A percentile compares a stretch with the other conserved stretches of the same genome.
phyloP scores from a whole-genome alignment of 2,888 invertebrate genomes.

The Frankliniella fusca region DNA sequence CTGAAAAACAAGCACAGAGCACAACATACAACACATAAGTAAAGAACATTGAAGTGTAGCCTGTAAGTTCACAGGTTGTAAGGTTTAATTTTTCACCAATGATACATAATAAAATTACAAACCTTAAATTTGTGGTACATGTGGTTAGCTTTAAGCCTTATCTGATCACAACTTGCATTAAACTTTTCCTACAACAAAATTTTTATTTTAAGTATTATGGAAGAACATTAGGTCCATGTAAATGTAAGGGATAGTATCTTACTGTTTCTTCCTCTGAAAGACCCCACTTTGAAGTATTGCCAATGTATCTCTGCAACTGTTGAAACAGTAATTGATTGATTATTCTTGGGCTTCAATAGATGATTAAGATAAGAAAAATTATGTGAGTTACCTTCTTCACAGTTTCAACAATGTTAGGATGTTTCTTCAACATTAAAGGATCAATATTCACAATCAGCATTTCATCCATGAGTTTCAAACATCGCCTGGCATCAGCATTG shows the following conservation, averaged over 20 bases:
- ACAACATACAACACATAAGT: background rate
- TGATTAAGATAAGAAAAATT: background rate
- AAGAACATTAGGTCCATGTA: background rate
- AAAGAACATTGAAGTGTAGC: no score
- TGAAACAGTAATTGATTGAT: slow-evolving; percentile 36
- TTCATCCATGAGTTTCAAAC: slow-evolving; percentile 65
- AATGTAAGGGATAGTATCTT: slow-evolving; percentile 34
- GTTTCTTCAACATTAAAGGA: slow-evolving; percentile 73
- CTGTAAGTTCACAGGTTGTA: no score
- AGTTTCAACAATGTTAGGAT: slow-evolving; percentile 73
- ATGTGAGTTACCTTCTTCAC: slow-evolving; percentile 56
- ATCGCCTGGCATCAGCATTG: slow-evolving; percentile 67
- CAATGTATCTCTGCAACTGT: slow-evolving; percentile 68
- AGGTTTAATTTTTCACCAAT: background rate
- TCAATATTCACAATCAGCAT: slow-evolving; percentile 58
- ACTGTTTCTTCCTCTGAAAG: slow-evolving; percentile 56
- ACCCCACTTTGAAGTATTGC: slow-evolving; percentile 72
- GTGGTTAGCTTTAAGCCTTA: slow-evolving; percentile 65
- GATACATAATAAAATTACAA: slow-evolving; percentile 35
- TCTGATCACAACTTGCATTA: slow-evolving; percentile 62
- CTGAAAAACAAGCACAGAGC: background rate
- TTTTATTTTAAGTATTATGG: slow-evolving; percentile 9
- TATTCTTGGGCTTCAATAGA: background rate
- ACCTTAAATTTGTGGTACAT: slow-evolving; percentile 57
- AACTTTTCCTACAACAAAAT: slow-evolving; percentile 51